A percentile compares a stretch with the other conserved stretches of the same genome.
Evolutionary conservation across 2,888 invertebrate genomes (phyloP).

Genomic region (Drosophila nigritarsus): DNA sequence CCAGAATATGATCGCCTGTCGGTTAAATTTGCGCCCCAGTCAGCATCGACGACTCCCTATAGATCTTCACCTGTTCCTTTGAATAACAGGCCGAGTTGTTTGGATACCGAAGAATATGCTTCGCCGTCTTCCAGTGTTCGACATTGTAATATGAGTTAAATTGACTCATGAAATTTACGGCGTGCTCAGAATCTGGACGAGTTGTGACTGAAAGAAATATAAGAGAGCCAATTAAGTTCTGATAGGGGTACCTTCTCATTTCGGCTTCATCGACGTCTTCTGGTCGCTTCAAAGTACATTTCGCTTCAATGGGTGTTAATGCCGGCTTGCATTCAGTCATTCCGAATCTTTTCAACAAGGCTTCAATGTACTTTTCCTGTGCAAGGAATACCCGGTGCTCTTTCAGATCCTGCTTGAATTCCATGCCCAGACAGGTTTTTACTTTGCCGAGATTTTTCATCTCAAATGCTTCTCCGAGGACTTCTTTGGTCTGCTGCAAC

Average conservation of each 20-base stretch:
- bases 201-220: not conserved
- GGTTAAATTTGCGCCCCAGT: not conserved
- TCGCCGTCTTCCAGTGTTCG: too few relatives aligned
- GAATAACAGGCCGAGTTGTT: too few relatives aligned
- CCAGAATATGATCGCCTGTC: not conserved
- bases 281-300: too few relatives aligned
- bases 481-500: not conserved
- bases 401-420: slow-evolving; percentile 1
- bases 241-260: not conserved
- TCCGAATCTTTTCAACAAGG: slow-evolving; percentile 1
- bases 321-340: slow-evolving; percentile 1
- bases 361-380: slow-evolving; percentile 1
- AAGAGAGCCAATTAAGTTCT: not conserved
- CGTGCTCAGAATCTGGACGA: not conserved
- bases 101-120: too few relatives aligned
- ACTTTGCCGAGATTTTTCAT: not conserved
- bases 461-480: not conserved
- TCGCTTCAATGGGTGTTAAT: not conserved
- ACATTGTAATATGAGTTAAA: too few relatives aligned
- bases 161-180: too few relatives aligned
- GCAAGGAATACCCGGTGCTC: not conserved
- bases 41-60: not conserved
- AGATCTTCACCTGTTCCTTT: not conserved
- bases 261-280: not conserved
- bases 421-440: slow-evolving; percentile 5